Base-by-base conservation (phyloP, 2,113 vertebrate species). In the Danionella cerebrum region DNA sequence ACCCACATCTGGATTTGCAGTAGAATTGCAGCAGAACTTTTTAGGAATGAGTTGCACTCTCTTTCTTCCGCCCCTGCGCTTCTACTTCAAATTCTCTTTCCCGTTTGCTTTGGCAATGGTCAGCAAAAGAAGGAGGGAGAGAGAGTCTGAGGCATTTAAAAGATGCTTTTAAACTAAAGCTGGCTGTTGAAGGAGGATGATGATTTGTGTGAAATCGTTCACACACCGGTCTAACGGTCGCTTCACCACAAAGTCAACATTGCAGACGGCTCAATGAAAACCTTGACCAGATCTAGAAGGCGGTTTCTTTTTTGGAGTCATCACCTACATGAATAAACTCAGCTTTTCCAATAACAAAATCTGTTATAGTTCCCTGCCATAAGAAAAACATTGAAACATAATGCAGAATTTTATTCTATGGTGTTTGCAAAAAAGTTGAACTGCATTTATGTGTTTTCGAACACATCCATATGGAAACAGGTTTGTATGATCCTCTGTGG, bases 1-100 rank as follows among this genome's bases (percentile, higher is more conserved):
- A 33, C 27, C 51, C 44, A 76, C 76, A 78, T 78, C 76, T 78
- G 76, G 76, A 75, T 75, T 72, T 65, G 58, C 71, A 54, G 45
- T 24, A 36, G 44, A 63, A 72, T 47, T 14, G 19, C 47, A 35
- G 16, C 53, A 67, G 45, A 70, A 60, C 57, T 31, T 52, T 69
- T 51, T 59, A 69, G 65, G 69, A 69, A 74, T 66, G 12, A 41
- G n/a, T 29, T 53, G 8, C 36, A 31, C 69, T 44, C 59, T 51
- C 66, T 39, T 42, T 53, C 41, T 50, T 66, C 55, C 24, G 29
- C 47, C 65, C 71, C 67, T 70, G 29, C 51, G 36, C 70, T 67
- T 70, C 75, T 70, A 70, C 67, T 64, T 64, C 67, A 52, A 64
- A 63, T 57, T 63, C 39, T 67, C 62, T 25, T 27, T 66, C 44